These are phyloP conservation scores for Bicyclus anynana DNA, from an alignment of 1,140 invertebrate genomes.

Conservation along the genomic window DNA sequence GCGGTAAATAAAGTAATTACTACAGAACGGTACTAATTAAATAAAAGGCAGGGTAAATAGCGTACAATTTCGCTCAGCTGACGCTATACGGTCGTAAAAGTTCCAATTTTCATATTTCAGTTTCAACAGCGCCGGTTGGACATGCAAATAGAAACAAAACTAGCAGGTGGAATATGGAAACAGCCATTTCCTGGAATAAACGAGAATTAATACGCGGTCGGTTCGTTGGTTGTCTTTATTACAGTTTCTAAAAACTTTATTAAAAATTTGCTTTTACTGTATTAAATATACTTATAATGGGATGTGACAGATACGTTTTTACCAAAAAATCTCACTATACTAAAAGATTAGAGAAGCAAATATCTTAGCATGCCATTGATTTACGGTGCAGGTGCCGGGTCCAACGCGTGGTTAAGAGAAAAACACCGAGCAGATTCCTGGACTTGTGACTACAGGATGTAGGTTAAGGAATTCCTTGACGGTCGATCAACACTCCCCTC, in stretches of 20 bases:
- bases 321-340: no score
- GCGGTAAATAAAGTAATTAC: not conserved
- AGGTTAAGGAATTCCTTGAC: no score
- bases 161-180: not conserved
- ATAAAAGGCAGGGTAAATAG: not conserved
- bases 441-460: no score
- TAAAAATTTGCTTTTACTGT: no score
- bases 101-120: constrained; percentile 18
- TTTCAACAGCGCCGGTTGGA: constrained; percentile 14
- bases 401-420: no score
- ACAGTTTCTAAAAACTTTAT: not conserved
- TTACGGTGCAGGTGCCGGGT: no score
- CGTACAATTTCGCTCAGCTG: not conserved
- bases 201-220: not conserved
- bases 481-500: no score
- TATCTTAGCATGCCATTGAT: no score
- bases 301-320: no score
- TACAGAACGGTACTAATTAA: not conserved
- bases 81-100: constrained; percentile 7
- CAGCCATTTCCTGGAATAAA: constrained; percentile 1
- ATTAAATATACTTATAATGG: no score
- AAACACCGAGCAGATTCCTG: no score
- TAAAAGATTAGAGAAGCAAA: no score
- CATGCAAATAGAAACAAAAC: constrained; percentile 11
- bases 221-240: not conserved